phyloP scores from a whole-genome alignment of 1,140 invertebrate genomes.

The Aphelenchoides avenae region DNA sequence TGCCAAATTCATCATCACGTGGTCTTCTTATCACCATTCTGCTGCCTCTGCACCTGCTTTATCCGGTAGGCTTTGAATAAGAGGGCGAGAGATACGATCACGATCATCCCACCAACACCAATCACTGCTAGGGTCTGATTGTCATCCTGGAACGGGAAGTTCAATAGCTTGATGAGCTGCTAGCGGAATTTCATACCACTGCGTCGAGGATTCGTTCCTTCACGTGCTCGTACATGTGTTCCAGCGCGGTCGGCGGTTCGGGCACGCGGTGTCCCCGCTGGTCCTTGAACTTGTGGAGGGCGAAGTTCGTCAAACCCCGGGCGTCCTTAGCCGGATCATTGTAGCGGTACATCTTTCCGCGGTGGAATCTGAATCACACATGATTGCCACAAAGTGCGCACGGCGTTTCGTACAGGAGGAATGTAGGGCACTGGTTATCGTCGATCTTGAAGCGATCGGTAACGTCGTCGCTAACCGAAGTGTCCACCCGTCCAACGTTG shows the following conservation, averaged over 20 bases:
- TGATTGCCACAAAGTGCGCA: no score
- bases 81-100: slow-evolving; percentile 53
- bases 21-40: slow-evolving; percentile 23
- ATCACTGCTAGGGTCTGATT: slow-evolving; percentile 52
- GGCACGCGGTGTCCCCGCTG: slow-evolving; percentile 51
- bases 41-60: slow-evolving; percentile 9
- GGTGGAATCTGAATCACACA: slow-evolving; percentile 48
- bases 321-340: slow-evolving; percentile 56
- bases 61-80: slow-evolving; percentile 54
- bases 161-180: no score
- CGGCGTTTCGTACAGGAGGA: slow-evolving; percentile 49
- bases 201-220: slow-evolving; percentile 49
- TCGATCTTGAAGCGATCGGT: slow-evolving; percentile 55
- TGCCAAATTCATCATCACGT: slow-evolving; percentile 11
- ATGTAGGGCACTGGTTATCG: slow-evolving; percentile 56
- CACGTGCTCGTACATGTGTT: slow-evolving; percentile 54
- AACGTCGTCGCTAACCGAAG: slow-evolving; percentile 55
- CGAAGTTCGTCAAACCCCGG: slow-evolving; percentile 50
- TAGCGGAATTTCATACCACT: no score
- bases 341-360: slow-evolving; percentile 59
- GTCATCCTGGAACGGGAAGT: slow-evolving; percentile 46
- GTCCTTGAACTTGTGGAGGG: slow-evolving; percentile 58
- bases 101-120: slow-evolving; percentile 54
- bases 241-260: slow-evolving; percentile 56
- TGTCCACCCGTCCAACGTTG: slow-evolving; percentile 58